Evolutionary conservation across 2,888 invertebrate genomes (phyloP).

Genomic region (Cremastinae sp.): DNA sequence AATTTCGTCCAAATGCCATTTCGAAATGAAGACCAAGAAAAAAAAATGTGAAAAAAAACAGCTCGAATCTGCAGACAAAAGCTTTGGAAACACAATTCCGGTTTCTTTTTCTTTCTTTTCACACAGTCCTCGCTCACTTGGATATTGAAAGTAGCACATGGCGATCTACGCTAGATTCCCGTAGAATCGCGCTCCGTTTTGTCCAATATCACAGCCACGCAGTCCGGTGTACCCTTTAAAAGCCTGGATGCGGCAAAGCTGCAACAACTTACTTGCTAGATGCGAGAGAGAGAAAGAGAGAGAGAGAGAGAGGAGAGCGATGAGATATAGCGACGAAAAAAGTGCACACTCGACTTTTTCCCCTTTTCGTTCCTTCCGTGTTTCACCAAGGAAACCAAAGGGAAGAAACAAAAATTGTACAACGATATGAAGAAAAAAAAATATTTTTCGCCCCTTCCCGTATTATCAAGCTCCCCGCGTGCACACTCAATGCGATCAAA

Average conservation of each 20-base stretch:
- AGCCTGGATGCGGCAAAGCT: constrained; percentile 71
- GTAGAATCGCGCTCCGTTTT: constrained; percentile 64
- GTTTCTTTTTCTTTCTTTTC: constrained; percentile 36
- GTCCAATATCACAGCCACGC: constrained; percentile 63
- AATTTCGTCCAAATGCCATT: constrained; percentile 1
- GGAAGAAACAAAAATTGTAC: not conserved
- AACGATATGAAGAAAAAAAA: not conserved
- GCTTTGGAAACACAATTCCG: constrained; percentile 46
- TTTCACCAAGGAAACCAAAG: constrained; percentile 16
- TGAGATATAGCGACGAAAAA: constrained; percentile 39
- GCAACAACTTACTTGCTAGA: constrained; percentile 69
- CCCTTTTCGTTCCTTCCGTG: constrained; percentile 27
- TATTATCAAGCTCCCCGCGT: constrained; percentile 24
- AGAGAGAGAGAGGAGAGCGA: constrained; percentile 49
- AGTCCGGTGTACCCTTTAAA: constrained; percentile 67
- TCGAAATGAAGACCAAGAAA: constrained; percentile 26
- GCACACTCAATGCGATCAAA: constrained; percentile 6
- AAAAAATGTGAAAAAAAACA: constrained; percentile 4
- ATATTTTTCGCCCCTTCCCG: constrained; percentile 13
- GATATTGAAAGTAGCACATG: constrained; percentile 66
- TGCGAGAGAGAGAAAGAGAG: constrained; percentile 56
- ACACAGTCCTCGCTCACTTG: constrained; percentile 68
- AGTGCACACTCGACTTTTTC: constrained; percentile 46
- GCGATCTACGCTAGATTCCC: constrained; percentile 66
- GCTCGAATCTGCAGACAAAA: constrained; percentile 49